Base-by-base conservation (phyloP, 1,140 invertebrate species). In the Drosophila pseudoananassae region DNA sequence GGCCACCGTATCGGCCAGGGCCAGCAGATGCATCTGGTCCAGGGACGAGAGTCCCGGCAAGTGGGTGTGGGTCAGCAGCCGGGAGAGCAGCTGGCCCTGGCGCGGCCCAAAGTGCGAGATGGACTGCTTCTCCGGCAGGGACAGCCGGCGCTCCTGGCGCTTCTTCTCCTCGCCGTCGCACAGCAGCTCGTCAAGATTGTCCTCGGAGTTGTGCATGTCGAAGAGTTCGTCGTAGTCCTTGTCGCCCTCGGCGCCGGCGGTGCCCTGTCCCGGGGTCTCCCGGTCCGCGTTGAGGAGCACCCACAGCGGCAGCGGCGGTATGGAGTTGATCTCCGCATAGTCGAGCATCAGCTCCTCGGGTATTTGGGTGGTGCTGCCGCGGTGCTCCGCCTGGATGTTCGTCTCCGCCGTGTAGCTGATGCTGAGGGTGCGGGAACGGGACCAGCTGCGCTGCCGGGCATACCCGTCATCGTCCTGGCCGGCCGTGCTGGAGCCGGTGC, bases 11-110 rank as follows among this genome's bases (percentile, higher is more conserved):
- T 99, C 99, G 20, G 98, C 98, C 17, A 99, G 92, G 4, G 99
- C 99, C 7, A 99, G 92, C 25, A 99, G 93, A 93, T 99, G 99
- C 98, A 99, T 99, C 92, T 99, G 99, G 93, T 99, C 99, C 20
- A 99, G 94, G 89, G 97, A 98, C 2, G 98, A 99, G 4, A 99
- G 93, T 0, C 98, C 98, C 1, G 99, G 99, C 15, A 99, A 93
- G 92, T 99, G 98, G 1, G 97, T 98, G 92, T 99, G 98, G 0
- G 98, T 99, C 9, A 99, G 93, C 15, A 99, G 93, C 3, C 97
- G 94, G 0, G 97, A 98, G 7, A 99, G 92, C 0, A 97, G 73
- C 63, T 92, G 91, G 76, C 95, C 96, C 93, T 97, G 96, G 60
- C 96, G 93, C 0, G 96, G 96, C 1, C 96, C 96, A 79, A 97